These are phyloP conservation scores for Drosophila pseudotalamancana DNA, from an alignment of 2,888 invertebrate species.

Conservation along the genomic window DNA sequence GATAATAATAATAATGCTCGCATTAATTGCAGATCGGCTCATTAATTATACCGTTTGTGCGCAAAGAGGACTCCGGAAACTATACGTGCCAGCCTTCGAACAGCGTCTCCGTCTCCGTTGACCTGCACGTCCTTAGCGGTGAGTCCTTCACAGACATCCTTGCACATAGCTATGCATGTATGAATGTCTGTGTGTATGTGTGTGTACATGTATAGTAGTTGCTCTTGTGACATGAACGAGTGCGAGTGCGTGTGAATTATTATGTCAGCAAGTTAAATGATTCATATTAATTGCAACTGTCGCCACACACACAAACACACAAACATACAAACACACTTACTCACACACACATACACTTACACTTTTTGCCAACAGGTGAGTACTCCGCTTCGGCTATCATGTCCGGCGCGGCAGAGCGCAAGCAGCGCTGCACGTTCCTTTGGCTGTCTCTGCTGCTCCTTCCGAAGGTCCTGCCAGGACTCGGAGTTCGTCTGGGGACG, in stretches of 20 bases:
- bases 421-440: conserved; percentile 51
- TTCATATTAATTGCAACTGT: conserved; percentile 78
- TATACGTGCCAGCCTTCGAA: conserved; percentile 98
- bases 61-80: conserved; percentile 87
- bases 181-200: not conserved
- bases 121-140: conserved; percentile 96
- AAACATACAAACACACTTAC: conserved; percentile 2
- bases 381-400: conserved; percentile 84
- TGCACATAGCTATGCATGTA: not conserved
- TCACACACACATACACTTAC: not conserved
- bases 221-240: conserved; percentile 17
- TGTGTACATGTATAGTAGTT: not conserved
- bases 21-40: conserved; percentile 83
- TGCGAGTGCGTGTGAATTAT: conserved; percentile 60
- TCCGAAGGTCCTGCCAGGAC: conserved; percentile 3
- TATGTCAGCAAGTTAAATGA: conserved; percentile 67
- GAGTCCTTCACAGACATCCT: conserved; percentile 66
- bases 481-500: conserved; percentile 55
- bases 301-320: conserved; percentile 25
- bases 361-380: conserved; percentile 79
- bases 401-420: conserved; percentile 71
- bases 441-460: conserved; percentile 37
- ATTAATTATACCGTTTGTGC: conserved; percentile 84
- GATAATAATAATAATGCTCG: conserved; percentile 35
- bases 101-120: conserved; percentile 93